phyloP scores from a whole-genome alignment of 2,113 vertebrate species.

The Echinops telfairi region DNA sequence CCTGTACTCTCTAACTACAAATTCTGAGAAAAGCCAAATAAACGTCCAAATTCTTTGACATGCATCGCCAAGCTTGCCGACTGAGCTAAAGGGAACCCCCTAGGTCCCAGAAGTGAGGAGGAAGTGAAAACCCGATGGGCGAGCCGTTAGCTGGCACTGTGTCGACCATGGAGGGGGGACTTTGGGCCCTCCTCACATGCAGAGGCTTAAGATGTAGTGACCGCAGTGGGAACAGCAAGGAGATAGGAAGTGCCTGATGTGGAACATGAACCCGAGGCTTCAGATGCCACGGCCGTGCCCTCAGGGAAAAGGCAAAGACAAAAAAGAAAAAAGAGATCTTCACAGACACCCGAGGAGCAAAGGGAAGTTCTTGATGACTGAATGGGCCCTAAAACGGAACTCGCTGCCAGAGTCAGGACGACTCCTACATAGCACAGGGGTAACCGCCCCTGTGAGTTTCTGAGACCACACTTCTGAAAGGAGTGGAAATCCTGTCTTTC shows the following conservation, averaged over 20 bases:
- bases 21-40: constrained; percentile 69
- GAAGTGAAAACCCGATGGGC: constrained; percentile 60
- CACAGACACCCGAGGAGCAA: neutral
- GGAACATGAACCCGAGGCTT: neutral
- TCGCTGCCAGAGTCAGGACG: too few relatives aligned
- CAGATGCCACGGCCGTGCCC: neutral
- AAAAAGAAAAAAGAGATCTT: neutral
- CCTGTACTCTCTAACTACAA: constrained; percentile 6
- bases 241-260: neutral
- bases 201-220: neutral
- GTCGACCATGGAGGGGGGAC: neutral
- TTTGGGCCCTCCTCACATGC: neutral
- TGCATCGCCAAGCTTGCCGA: constrained; percentile 4
- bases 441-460: too few relatives aligned
- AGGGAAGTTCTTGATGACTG: neutral
- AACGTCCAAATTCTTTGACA: constrained; percentile 63
- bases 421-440: too few relatives aligned
- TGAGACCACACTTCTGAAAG: too few relatives aligned
- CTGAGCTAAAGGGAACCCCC: constrained; percentile 24
- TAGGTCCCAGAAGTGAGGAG: constrained; percentile 43
- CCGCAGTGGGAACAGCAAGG: neutral
- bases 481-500: too few relatives aligned
- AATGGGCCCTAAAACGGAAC: too few relatives aligned
- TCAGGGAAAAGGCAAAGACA: neutral
- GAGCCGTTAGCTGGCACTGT: neutral